Conservation (phyloP, 1,140 invertebrate genomes). For the Drosophila murphyi region DNA sequence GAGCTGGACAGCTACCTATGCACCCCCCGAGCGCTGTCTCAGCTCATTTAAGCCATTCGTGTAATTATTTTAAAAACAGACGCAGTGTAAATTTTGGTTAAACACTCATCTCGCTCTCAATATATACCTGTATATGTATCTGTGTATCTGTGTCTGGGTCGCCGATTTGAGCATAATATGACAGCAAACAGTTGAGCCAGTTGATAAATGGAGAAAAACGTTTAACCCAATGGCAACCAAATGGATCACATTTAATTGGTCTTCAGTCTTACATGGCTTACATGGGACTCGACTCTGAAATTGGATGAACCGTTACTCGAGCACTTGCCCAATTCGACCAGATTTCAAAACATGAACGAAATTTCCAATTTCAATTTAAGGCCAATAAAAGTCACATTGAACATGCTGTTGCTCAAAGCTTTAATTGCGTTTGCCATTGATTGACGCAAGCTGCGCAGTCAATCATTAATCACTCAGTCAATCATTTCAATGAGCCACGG, state of each 20-base stretch:
- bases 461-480: constrained; percentile 83
- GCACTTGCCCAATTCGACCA: constrained; percentile 56
- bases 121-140: constrained; percentile 8
- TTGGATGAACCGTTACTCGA: constrained; percentile 4
- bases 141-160: constrained; percentile 21
- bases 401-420: constrained; percentile 25
- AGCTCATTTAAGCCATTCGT: constrained; percentile 76
- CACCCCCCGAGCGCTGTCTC: constrained; percentile 39
- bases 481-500: constrained; percentile 57
- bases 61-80: constrained; percentile 83
- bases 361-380: constrained; percentile 62
- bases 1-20: neutral
- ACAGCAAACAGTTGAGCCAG: constrained; percentile 77
- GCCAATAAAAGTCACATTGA: constrained; percentile 58
- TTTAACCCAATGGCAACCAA: constrained; percentile 54
- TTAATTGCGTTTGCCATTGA: constrained; percentile 58
- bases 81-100: constrained; percentile 81
- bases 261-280: constrained; percentile 16
- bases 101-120: constrained; percentile 63
- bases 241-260: constrained; percentile 77
- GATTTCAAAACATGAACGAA: constrained; percentile 60
- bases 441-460: constrained; percentile 41
- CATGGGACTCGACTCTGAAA: neutral
- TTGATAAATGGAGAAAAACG: constrained; percentile 75
- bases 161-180: constrained; percentile 82